phyloP scores from a whole-genome alignment of 2,113 vertebrate species.

The Solea solea region DNA sequence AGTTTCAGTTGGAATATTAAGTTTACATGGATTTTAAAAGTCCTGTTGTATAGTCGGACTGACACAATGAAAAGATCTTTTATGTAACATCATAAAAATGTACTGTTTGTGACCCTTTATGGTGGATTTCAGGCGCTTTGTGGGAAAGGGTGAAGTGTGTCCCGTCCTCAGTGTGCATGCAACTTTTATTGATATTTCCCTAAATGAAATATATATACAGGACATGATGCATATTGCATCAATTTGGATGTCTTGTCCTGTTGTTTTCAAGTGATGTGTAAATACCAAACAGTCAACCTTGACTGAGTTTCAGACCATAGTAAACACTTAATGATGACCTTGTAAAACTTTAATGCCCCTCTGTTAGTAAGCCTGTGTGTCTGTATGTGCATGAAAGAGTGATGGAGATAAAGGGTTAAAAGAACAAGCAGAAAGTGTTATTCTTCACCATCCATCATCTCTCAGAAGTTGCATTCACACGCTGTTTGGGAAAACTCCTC shows the following conservation, averaged over 20 bases:
- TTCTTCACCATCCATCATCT: slow-evolving; percentile 33
- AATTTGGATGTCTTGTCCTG: slow-evolving; percentile 17
- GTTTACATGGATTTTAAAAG: too few relatives aligned
- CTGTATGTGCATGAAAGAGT: background rate
- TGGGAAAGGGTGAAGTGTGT: background rate
- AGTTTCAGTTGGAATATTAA: too few relatives aligned
- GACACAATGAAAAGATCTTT: too few relatives aligned
- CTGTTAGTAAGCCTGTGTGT: background rate
- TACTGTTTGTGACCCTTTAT: background rate
- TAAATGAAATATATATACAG: slow-evolving; percentile 43
- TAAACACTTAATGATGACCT: slow-evolving; percentile 14
- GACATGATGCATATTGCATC: slow-evolving; percentile 49
- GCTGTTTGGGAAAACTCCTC: slow-evolving; percentile 24
- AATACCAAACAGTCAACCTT: slow-evolving; percentile 35
- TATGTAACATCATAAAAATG: too few relatives aligned
- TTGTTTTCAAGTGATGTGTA: slow-evolving; percentile 40
- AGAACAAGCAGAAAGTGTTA: background rate
- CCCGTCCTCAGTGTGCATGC: background rate
- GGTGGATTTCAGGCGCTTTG: background rate
- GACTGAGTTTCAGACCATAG: slow-evolving; percentile 1
- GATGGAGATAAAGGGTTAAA: slow-evolving; percentile 21
- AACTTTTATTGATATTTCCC: slow-evolving; percentile 19
- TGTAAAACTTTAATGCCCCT: slow-evolving; percentile 46
- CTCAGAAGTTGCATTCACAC: slow-evolving; percentile 16
- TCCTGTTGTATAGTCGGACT: too few relatives aligned